phyloP scores from a whole-genome alignment of 2,888 invertebrate species.

The Hymenopus coronatus region DNA sequence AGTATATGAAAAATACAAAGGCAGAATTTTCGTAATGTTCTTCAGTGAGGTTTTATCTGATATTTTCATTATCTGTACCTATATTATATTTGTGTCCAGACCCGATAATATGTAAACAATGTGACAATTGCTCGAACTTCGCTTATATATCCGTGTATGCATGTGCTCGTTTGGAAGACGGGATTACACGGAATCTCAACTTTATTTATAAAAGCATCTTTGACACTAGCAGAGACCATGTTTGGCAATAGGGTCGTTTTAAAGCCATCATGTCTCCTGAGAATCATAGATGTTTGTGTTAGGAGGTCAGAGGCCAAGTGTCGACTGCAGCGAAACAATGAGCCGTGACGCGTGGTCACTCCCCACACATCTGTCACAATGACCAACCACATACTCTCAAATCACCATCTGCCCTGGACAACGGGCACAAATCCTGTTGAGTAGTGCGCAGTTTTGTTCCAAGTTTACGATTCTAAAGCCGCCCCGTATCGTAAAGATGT shows the following conservation, averaged over 20 bases:
- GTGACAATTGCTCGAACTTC: no score
- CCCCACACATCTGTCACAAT: constrained; percentile 5
- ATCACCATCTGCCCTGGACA: not conserved
- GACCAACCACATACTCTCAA: not conserved
- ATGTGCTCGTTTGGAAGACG: no score
- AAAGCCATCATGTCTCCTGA: not conserved
- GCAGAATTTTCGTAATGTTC: no score
- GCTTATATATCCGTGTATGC: no score
- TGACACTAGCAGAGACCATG: no score
- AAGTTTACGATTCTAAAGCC: not conserved
- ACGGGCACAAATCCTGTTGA: not conserved
- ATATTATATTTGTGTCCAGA: no score
- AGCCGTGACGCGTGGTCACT: not conserved
- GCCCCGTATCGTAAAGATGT: not conserved
- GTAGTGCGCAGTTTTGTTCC: not conserved
- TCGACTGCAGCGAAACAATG: not conserved
- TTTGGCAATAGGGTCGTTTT: not conserved
- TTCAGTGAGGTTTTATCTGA: no score
- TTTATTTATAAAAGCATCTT: no score
- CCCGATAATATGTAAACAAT: no score
- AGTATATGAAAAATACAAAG: no score
- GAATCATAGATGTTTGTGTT: not conserved
- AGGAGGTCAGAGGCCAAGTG: not conserved
- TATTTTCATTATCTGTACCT: no score
- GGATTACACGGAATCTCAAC: no score